These are phyloP conservation scores for Teleogryllus occipitalis DNA, from an alignment of 1,140 invertebrate genomes.

Conservation along the genomic window DNA sequence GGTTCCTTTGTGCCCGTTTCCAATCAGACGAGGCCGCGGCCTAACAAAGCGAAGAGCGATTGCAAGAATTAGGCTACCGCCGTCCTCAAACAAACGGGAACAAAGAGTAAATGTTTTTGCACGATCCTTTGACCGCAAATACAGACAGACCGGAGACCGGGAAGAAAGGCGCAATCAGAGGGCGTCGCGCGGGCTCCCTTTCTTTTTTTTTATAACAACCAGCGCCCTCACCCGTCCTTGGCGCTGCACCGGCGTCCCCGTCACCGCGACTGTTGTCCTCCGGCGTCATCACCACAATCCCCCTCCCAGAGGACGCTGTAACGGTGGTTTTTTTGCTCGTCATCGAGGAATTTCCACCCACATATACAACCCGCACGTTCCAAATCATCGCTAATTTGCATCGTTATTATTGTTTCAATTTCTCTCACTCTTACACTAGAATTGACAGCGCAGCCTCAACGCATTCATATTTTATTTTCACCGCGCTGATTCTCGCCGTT, in stretches of 20 bases:
- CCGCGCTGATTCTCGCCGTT: too few species aligned
- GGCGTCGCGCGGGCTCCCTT: not conserved
- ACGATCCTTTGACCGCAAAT: conserved; percentile 1
- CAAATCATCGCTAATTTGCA: too few species aligned
- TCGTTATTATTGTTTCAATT: too few species aligned
- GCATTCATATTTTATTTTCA: too few species aligned
- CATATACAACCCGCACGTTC: too few species aligned
- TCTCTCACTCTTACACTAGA: too few species aligned
- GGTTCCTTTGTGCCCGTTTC: not conserved
- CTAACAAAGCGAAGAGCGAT: not conserved
- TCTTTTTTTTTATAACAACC: not conserved
- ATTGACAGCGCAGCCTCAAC: too few species aligned
- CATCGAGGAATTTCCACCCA: too few species aligned
- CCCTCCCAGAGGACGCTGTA: too few species aligned
- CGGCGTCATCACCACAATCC: too few species aligned
- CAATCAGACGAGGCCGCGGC: not conserved
- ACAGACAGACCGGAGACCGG: not conserved
- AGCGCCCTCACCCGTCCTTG: not conserved
- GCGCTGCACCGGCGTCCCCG: not conserved
- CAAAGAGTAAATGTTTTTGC: conserved; percentile 5
- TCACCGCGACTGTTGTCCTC: too few species aligned
- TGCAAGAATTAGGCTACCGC: not conserved
- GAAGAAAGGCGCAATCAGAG: not conserved
- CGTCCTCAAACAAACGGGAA: not conserved
- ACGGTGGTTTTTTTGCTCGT: too few species aligned